Conservation (phyloP, 2,113 vertebrate genomes). For the Macrotis lagotis region DNA sequence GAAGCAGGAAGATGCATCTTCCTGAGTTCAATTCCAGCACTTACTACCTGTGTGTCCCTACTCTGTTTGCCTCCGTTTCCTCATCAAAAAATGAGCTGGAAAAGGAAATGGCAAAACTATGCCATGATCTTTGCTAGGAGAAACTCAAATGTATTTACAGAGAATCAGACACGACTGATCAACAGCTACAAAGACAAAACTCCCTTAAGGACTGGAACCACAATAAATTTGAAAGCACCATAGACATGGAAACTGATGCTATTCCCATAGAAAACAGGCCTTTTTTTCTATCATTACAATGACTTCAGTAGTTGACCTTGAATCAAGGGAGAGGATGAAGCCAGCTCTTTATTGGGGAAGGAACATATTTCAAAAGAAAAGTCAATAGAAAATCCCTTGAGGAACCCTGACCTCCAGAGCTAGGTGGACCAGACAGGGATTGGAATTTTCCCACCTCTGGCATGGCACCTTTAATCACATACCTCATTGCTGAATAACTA, state of each 20-base stretch:
- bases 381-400: neutral
- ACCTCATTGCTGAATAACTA: neutral
- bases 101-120: too few species aligned
- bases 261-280: neutral
- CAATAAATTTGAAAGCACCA: neutral
- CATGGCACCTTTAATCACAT: neutral
- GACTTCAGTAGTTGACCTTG: neutral
- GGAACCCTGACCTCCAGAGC: neutral
- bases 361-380: neutral
- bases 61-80: too few species aligned
- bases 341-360: neutral
- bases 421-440: neutral
- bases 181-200: neutral
- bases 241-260: neutral
- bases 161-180: neutral
- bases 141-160: too few species aligned
- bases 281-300: neutral
- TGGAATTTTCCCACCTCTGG: neutral
- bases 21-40: too few species aligned
- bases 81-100: too few species aligned
- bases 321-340: neutral
- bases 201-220: neutral
- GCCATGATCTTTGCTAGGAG: too few species aligned
- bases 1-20: too few species aligned
- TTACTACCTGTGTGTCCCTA: too few species aligned